Conservation (phyloP, 2,888 invertebrate genomes). For the Colletes collaris region DNA sequence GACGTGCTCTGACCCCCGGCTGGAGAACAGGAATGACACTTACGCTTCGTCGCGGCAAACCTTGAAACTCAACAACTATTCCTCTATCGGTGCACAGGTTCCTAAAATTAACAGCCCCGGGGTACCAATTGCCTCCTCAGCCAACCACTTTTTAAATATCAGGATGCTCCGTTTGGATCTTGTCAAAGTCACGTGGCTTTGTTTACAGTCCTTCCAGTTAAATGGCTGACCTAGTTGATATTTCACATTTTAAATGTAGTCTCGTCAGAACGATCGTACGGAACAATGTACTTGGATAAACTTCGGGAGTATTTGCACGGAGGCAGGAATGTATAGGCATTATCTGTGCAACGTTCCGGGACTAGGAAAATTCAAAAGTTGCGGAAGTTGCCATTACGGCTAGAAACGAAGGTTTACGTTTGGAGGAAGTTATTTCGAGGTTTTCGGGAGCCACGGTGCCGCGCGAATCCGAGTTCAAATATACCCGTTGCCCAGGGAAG, state of each 20-base stretch:
- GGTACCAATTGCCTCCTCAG: no score
- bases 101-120: no score
- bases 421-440: slow-evolving; percentile 24
- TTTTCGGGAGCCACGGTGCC: slow-evolving; percentile 13
- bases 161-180: no score
- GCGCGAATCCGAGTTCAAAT: slow-evolving; percentile 23
- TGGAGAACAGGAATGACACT: not conserved
- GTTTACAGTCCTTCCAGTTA: no score
- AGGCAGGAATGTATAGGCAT: not conserved
- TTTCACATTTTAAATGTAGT: no score
- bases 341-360: not conserved
- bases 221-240: no score
- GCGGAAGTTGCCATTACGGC: not conserved
- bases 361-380: slow-evolving; percentile 26
- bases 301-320: not conserved
- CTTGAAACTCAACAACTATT: not conserved
- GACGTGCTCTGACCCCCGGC: slow-evolving; percentile 6
- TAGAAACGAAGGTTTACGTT: slow-evolving; percentile 28
- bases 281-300: not conserved
- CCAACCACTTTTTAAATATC: no score
- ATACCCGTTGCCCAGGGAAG: slow-evolving; percentile 22
- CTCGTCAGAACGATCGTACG: no score
- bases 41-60: not conserved
- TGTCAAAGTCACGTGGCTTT: no score
- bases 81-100: not conserved